Evolutionary conservation across 2,113 vertebrate genomes (phyloP), one percentile per base, ranked within the genome.

Genomic region (Chinchilla lanigera): DNA sequence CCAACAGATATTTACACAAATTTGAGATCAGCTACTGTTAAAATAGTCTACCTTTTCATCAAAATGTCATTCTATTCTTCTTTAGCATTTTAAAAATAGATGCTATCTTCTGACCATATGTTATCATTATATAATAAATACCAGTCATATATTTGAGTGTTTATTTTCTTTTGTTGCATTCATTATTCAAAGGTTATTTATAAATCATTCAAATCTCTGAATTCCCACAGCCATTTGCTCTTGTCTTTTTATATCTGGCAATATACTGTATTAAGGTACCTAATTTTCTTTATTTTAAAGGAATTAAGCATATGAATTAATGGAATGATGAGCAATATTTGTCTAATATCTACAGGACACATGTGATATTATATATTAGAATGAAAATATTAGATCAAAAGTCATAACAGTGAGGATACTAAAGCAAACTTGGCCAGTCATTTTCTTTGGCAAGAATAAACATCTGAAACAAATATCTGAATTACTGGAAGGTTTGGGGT

Each of bases 61-160:
- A 94, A 97, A 95, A 97, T 22, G 44, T 77, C 30, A 2, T 50
- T 56, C 61, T 95, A 88, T 90, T 86, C 35, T 81, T 67, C 85
- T 47, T 73, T 58, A 54, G 2, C 1, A 87, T 38, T 77, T 96
- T 47, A 77, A 65, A 61, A 80, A 54, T 35, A 67, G 38, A 73
- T 71, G 0, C 38, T 61, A 50, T 60, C 7, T 63, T 58, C 77
- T 87, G 35, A 75, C 13, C 30, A 73, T 30, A 35, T 83, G 9
- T 60, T 81, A 69, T 52, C 73, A 73, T 5, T 73, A 1, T 41
- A 56, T 56, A 83, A 58, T 4, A n/a, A 89, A 75, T 63, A 78
- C n/a, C 35, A 50, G 35, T 58, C n/a, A 80, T 2, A 81, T 3
- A 56, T 19, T 58, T 22, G 30, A 47, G n/a, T 33, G 65, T 30